Evolutionary conservation across 1,140 invertebrate genomes (phyloP).

Genomic region (Meloidogyne chitwoodi): DNA sequence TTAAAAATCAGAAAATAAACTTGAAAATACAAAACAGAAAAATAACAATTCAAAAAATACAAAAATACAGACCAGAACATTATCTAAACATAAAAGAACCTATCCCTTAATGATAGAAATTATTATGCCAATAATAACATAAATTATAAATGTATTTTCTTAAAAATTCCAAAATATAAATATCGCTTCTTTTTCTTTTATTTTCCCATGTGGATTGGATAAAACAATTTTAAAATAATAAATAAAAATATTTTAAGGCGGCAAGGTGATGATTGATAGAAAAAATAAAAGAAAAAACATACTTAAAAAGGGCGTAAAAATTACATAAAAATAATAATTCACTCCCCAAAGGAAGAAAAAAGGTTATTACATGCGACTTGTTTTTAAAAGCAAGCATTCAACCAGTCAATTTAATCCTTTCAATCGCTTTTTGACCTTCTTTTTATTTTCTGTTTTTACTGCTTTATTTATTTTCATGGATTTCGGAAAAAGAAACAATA

Average conservation of each 20-base stretch:
- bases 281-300: background rate
- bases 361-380: background rate
- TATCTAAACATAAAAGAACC: no score
- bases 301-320: background rate
- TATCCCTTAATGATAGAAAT: no score
- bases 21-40: no score
- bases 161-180: background rate
- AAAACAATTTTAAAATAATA: background rate
- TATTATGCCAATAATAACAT: no score
- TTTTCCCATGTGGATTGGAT: background rate
- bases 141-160: no score
- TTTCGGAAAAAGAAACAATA: background rate
- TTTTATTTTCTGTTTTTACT: background rate
- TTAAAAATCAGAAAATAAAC: no score
- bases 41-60: no score
- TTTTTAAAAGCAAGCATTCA: background rate
- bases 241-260: background rate
- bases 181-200: background rate
- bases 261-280: background rate
- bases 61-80: no score
- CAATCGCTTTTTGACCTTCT: no score
- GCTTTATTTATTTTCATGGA: background rate
- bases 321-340: background rate
- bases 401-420: background rate
- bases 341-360: background rate